Base-by-base conservation (phyloP, 2,113 vertebrate genomes). In the Sceloporus tristichus region DNA sequence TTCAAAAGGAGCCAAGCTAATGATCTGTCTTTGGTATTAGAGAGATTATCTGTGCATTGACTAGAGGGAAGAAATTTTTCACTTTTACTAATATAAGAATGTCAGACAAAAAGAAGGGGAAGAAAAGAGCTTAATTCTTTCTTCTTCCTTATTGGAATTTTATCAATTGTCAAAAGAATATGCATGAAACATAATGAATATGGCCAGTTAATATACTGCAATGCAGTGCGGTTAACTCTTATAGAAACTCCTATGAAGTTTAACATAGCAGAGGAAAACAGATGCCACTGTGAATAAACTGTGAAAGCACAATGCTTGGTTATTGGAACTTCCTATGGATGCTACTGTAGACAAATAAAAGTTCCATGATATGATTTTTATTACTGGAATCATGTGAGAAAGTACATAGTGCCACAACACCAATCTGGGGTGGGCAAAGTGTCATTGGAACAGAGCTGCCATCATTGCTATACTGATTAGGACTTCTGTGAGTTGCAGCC, bases 1-100 rank as follows among this genome's bases (percentile, higher is more conserved):
- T 71, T 91, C 88, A 42, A 93, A 93, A 92, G 29, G 54, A 87
- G 85, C 29, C 86, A 40, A 86, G 34, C 1, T 82, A 79, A 79
- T 66, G 87, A 85, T 94, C 92, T 87, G 83, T n/a, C 81, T 79
- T 75, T 48, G 6, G 14, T n/a, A 19, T 77, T 68, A 91, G 34
- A 71, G 9, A 79, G 48, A 54, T 54, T 79, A 79, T 79, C 77
- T 59, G 48, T 79, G 18, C 16, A 9, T 59, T 13, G 29, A 48
- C n/a, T 34, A 25, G 65, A 68, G 59, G 59, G 16, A 62, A 18
- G 59, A 16, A 62, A 62, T 62, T 14, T 62, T 62, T 62, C 59
- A 62, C 13, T 18, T 62, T 62, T 62, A 62, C 59, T 62, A 62
- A 62, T 62, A 3, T 62, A 62, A 62, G 59, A 62, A 48, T 48